Evolutionary conservation across 2,888 invertebrate genomes (phyloP), one percentile per base, ranked within the genome.

Genomic region (Synergus laeviventris): DNA sequence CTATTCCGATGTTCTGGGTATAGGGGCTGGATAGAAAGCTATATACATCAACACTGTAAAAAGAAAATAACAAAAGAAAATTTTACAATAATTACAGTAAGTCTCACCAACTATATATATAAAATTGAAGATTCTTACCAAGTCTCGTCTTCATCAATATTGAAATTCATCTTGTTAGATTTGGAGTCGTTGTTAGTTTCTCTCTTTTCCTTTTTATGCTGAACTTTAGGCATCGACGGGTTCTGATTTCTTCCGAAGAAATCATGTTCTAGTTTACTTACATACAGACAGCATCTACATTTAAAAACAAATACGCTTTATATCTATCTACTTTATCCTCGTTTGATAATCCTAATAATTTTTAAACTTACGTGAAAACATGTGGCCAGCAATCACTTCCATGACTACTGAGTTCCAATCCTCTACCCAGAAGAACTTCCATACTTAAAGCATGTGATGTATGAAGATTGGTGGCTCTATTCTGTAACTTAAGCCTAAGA

Each of bases 321-420:
- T 38, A 16, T 14, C 1, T 11, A n/a, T 31, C 4, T 31, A 31
- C 5, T 0, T 31, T 31, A 31, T 31, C 31, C 31, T 31, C 4
- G 31, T 0, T 31, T 31, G 0, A 31, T 31, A 31, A 21, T 39
- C 18, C 38, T 38, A 14, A 14, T 42, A 24, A 45, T 5, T 24
- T 66, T 21, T 45, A 14, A 31, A 21, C 87, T 84, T 85, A 93
- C 86, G 96, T 95, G 89, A 99, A 97, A 79, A 99, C 97, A 88
- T 99, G 98, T 81, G 96, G 96, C 99, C 99, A 99, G 87, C 98
- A 98, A 82, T 97, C 97, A 21, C 97, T 94, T 38, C 98, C 97
- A 87, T 98, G 97, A 56, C 97, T 97, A 5, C 97, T 98, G 9
- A 98, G 93, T 88, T 98, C 98, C 74, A 99, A 92, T 1, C 98